Evolutionary conservation across 2,113 vertebrate species (phyloP), one percentile per base, ranked within the genome.

Genomic region (Oenanthe oenanthe): DNA sequence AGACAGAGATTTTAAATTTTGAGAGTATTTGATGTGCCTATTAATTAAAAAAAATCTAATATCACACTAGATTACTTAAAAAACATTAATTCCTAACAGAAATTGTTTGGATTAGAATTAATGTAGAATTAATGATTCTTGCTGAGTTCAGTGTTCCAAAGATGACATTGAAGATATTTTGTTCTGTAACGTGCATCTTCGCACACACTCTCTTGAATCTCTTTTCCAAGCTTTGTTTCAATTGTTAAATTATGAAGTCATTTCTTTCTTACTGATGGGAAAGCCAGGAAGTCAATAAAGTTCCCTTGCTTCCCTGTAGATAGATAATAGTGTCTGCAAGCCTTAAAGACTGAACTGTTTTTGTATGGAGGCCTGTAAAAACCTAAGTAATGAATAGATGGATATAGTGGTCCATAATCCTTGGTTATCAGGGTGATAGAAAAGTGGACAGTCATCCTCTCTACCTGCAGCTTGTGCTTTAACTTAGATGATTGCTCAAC

Each of bases 111-210:
- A 51, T 63, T 65, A 36, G n/a, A 75, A 32, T 62, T 50, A 45
- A 14, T 17, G 24, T 61, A 25, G 36, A 51, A 26, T 45, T 40
- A 32, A 50, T 45, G 21, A 50, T 80, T 79, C 51, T 53, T 51
- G 17, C 29, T 1, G 42, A 63, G 29, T 58, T 85, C 18, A 60
- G 10, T 31, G 31, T 81, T 78, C 36, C 31, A 70, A 56, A 56
- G 24, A 9, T 24, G 42, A 9, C 25, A 19, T 13, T 63, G 17
- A 24, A 17, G 20, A n/a, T 18, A 20, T 73, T 80, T 82, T 75
- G 10, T 77, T 84, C 47, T 70, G 60, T 73, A 62, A 38, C 5
- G 8, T 12, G 3, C 2, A 1, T 4, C 4, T 3, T 2, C 9
- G 4, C 7, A 4, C 40, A 13, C 13, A 7, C 17, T 11, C 20